These are phyloP conservation scores for Anodontia alba DNA, from an alignment of 2,888 invertebrate genomes.

Conservation along the genomic window DNA sequence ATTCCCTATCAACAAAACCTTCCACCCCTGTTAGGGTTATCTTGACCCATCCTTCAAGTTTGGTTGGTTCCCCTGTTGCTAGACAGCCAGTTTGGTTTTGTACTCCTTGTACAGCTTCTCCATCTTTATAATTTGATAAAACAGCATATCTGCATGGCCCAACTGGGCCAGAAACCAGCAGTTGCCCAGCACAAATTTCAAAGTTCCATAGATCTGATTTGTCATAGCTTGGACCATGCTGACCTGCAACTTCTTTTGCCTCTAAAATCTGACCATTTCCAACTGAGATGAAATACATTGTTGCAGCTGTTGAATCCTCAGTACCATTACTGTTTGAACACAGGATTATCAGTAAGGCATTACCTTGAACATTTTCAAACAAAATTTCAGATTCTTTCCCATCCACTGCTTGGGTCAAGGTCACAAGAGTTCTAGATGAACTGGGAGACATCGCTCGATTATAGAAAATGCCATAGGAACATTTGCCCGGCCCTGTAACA, in stretches of 20 bases:
- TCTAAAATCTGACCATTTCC: constrained; percentile 27
- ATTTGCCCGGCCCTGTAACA: constrained; percentile 54
- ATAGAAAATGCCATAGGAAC: constrained; percentile 66
- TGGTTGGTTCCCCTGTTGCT: constrained; percentile 62
- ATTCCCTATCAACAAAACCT: constrained; percentile 60
- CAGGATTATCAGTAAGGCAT: constrained; percentile 61
- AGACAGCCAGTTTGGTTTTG: constrained; percentile 53
- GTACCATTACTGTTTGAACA: constrained; percentile 73
- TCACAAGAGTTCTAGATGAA: constrained; percentile 41
- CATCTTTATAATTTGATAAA: constrained; percentile 59
- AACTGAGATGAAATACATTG: constrained; percentile 63
- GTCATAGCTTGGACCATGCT: constrained; percentile 51
- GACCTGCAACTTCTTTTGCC: constrained; percentile 46
- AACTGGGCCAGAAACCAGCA: constrained; percentile 66
- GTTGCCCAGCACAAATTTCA: constrained; percentile 38
- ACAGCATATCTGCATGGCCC: constrained; percentile 74
- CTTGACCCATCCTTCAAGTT: constrained; percentile 51
- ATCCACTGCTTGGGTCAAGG: constrained; percentile 59
- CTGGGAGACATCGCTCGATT: constrained; percentile 56
- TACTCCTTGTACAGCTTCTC: constrained; percentile 20
- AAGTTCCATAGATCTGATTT: constrained; percentile 70
- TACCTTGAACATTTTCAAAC: constrained; percentile 28
- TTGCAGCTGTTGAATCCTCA: constrained; percentile 67
- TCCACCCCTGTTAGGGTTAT: constrained; percentile 54
- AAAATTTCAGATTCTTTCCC: constrained; percentile 52